phyloP scores from a whole-genome alignment of 1,140 invertebrate genomes.

The Aphelinus atriplicis region DNA sequence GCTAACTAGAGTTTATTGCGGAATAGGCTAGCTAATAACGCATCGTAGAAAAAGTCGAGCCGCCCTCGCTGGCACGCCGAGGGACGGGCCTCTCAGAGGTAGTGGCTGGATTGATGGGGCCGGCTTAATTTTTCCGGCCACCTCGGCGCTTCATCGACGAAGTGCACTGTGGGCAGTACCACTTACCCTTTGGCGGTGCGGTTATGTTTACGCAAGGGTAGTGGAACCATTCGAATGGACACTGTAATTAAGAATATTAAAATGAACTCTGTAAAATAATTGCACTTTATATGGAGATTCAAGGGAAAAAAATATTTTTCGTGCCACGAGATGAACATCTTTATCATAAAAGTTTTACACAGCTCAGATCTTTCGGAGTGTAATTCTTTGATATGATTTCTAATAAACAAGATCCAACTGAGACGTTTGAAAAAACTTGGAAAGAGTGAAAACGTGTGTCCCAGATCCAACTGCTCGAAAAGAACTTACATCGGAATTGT shows the following conservation, averaged over 20 bases:
- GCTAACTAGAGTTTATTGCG: conserved; percentile 26
- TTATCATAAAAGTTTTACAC: no score
- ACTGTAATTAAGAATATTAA: conserved; percentile 68
- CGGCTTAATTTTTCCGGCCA: conserved; percentile 74
- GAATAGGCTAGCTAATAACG: neutral
- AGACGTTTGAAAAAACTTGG: no score
- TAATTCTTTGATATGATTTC: no score
- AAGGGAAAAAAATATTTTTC: no score
- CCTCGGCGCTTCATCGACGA: conserved; percentile 88
- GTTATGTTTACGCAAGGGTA: conserved; percentile 97
- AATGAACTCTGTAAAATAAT: no score
- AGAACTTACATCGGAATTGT: conserved; percentile 89
- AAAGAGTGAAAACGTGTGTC: no score
- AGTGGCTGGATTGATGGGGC: conserved; percentile 21
- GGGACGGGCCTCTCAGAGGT: conserved; percentile 21
- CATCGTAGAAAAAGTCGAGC: conserved; percentile 10
- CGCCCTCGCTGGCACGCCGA: neutral
- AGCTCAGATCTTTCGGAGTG: no score
- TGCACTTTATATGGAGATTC: no score
- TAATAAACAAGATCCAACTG: no score
- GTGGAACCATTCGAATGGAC: conserved; percentile 98
- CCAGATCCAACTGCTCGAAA: neutral
- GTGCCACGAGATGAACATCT: no score
- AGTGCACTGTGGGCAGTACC: conserved; percentile 97
- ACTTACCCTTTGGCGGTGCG: conserved; percentile 96